Evolutionary conservation across 35 echinoderm and acorn worm genomes (phyloP).

Genomic region (Strongylocentrotus purpuratus): DNA sequence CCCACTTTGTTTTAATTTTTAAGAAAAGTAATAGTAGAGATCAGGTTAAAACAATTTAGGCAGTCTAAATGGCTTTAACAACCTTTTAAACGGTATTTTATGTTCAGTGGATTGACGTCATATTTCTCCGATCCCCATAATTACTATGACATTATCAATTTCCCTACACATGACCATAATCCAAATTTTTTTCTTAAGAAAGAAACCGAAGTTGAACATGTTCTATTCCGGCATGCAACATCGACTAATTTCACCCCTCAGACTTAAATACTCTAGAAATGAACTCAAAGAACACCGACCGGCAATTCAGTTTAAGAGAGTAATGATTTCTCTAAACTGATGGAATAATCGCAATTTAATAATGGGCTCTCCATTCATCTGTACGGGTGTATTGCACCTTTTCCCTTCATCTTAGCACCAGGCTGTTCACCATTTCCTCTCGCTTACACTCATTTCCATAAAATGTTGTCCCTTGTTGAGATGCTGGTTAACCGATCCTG

Average conservation of each 20-base stretch:
- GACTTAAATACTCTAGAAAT: background rate
- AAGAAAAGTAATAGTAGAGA: too few species aligned
- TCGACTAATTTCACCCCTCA: background rate
- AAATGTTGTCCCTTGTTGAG: slow-evolving; percentile 2
- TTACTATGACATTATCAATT: background rate
- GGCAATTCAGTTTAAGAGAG: background rate
- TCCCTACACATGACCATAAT: too few species aligned
- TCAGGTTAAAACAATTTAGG: too few species aligned
- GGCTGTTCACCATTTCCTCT: background rate
- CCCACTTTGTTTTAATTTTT: too few species aligned
- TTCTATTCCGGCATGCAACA: background rate
- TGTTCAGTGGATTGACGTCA: background rate
- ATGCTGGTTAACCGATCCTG: background rate
- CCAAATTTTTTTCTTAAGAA: too few species aligned
- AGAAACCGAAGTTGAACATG: too few species aligned
- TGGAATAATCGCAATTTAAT: background rate
- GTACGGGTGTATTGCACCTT: background rate
- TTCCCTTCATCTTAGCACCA: background rate
- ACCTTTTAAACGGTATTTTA: too few species aligned
- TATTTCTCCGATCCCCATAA: background rate
- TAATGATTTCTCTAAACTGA: background rate
- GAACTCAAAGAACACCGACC: background rate
- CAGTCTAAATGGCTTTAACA: too few species aligned
- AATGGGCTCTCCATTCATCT: background rate
- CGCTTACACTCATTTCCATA: background rate